Evolutionary conservation across 2,113 vertebrate genomes (phyloP), one percentile per base, ranked within the genome.

Genomic region (Sporophila hypoxantha): DNA sequence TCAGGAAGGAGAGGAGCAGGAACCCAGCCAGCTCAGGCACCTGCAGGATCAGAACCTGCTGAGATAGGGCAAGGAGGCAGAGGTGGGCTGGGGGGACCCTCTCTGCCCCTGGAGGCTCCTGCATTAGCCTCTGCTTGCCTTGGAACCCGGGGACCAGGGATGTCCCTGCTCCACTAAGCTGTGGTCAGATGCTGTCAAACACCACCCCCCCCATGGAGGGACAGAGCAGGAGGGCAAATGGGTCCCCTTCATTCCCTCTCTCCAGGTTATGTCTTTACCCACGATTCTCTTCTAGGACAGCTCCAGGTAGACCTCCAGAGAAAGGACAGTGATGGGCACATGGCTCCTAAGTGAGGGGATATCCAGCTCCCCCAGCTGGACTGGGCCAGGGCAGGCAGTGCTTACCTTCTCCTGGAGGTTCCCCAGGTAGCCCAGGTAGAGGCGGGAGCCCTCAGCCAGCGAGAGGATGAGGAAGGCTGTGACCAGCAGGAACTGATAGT

Each of bases 331-430:
- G 34, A 37, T 3, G 4, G 29, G 23, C 36, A 10, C 30, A 47
- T 19, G 0, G 27, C 10, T 30, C 30, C n/a, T 20, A 34, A 20
- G 22, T 4, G 2, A 53, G n/a, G 34, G 29, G 20, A 30, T 47
- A 12, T 25, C 42, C 30, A 56, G 34, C 47, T 36, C 7, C 17
- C 17, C 41, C 6, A 47, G 36, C 47, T 30, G 20, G 32, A 50
- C 37, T 3, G 0, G n/a, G 49, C 53, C 14, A 9, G 39, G 57
- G 44, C n/a, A 41, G 14, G 20, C 0, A 0, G 13, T 8, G 0
- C 60, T 95, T 91, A 98, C 98, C 97, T 98, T 98, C 88, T 98
- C 98, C 81, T 97, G 95, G 18, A 98, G 97, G 94, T 98, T 98
- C 39, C 98, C 98, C 59, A 96, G 32, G 42, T 97, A 98, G 55